phyloP scores from a whole-genome alignment of 1,140 invertebrate species.

The Pissodes strobi region DNA sequence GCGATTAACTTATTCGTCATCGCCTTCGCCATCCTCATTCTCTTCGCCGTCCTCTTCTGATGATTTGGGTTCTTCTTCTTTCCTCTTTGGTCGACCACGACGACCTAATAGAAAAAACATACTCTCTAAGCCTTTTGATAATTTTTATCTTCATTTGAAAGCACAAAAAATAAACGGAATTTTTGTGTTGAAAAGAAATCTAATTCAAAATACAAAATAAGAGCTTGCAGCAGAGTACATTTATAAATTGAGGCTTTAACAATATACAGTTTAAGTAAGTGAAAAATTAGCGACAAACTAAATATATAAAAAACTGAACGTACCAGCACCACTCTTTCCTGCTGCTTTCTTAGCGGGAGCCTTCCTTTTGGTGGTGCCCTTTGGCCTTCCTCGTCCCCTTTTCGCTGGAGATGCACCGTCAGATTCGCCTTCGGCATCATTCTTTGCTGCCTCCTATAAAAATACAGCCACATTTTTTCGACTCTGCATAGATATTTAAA shows the following conservation, averaged over 20 bases:
- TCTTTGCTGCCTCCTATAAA: slow-evolving; percentile 36
- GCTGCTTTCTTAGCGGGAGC: slow-evolving; percentile 35
- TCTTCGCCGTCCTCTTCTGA: slow-evolving; percentile 45
- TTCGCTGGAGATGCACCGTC: slow-evolving; percentile 44
- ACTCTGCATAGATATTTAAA: too few relatives aligned
- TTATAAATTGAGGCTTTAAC: too few relatives aligned
- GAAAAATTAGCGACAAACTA: too few relatives aligned
- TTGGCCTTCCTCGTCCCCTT: slow-evolving; percentile 48
- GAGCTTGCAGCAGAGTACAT: too few relatives aligned
- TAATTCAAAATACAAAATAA: too few relatives aligned
- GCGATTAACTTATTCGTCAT: slow-evolving; percentile 1
- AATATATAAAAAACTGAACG: too few relatives aligned
- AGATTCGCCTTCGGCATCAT: slow-evolving; percentile 37
- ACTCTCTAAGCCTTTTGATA: neutral
- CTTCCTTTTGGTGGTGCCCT: slow-evolving; percentile 51
- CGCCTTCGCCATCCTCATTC: slow-evolving; percentile 40
- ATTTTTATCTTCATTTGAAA: too few relatives aligned
- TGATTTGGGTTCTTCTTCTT: slow-evolving; percentile 45
- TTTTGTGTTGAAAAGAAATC: too few relatives aligned
- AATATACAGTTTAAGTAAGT: too few relatives aligned
- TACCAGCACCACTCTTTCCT: slow-evolving; percentile 3
- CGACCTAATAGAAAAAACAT: too few relatives aligned
- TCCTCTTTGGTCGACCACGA: slow-evolving; percentile 41
- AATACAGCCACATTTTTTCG: too few relatives aligned
- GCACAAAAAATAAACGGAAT: too few relatives aligned